A percentile compares a stretch with the other conserved stretches of the same genome.
phyloP scores from a whole-genome alignment of 2,888 invertebrate genomes.

The Agrotis segetum region DNA sequence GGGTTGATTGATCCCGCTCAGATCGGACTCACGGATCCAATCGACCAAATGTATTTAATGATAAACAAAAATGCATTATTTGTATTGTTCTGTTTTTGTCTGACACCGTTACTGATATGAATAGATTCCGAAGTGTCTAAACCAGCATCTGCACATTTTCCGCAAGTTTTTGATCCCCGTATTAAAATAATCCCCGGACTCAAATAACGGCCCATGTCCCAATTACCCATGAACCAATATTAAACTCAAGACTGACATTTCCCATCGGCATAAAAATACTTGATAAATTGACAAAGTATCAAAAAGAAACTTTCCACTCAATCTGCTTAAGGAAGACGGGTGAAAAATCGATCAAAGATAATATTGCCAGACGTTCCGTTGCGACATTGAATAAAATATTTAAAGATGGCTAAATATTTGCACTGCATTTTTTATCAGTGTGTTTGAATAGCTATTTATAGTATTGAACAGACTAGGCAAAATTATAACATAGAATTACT shows the following conservation, averaged over 20 bases:
- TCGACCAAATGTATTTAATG: too few relatives aligned
- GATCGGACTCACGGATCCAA: too few relatives aligned
- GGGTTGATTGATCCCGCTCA: too few relatives aligned
- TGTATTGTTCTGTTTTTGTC: too few relatives aligned
- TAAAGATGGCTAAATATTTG: not conserved
- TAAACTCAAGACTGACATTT: slow-evolving; percentile 4
- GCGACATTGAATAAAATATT: slow-evolving; percentile 2
- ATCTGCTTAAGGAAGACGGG: not conserved
- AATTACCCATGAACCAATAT: slow-evolving; percentile 8
- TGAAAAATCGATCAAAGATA: slow-evolving; percentile 23
- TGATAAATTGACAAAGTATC: not conserved
- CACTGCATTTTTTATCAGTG: not conserved
- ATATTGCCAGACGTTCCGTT: not conserved
- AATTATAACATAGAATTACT: too few relatives aligned
- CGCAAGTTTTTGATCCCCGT: too few relatives aligned
- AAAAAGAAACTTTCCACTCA: slow-evolving; percentile 15
- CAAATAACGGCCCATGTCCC: not conserved
- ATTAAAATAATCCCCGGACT: not conserved
- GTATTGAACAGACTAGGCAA: too few relatives aligned
- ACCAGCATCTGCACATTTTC: too few relatives aligned
- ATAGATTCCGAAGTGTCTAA: too few relatives aligned
- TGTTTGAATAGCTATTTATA: not conserved
- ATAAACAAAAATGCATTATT: too few relatives aligned
- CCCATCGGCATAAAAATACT: not conserved
- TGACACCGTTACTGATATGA: too few relatives aligned